Conservation (phyloP, 2,113 vertebrate genomes). For the Corythornis vintsioides region DNA sequence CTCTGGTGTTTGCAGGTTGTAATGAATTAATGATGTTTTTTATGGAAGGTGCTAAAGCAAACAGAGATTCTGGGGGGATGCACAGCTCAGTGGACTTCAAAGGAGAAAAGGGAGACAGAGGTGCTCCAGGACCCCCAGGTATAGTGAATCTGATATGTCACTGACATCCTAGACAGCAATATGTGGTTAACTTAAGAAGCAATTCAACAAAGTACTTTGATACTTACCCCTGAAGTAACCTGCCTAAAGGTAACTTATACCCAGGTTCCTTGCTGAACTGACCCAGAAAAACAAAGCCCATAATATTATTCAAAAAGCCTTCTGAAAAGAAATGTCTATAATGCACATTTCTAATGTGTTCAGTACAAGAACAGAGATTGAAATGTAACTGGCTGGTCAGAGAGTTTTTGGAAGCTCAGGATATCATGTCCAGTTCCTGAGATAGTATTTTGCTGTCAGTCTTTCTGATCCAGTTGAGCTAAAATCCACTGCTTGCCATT, state of each 20-base stretch:
- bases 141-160: background rate
- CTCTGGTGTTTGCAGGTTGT: background rate
- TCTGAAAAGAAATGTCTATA: background rate
- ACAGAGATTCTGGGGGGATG: slow-evolving; percentile 69
- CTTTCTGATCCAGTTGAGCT: background rate
- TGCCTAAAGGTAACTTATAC: background rate
- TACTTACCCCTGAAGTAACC: background rate
- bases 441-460: background rate
- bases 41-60: slow-evolving; percentile 70
- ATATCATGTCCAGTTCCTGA: background rate
- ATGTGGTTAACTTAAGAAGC: background rate
- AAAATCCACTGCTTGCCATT: background rate
- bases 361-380: background rate
- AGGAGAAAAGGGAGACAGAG: slow-evolving; percentile 91
- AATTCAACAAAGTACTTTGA: background rate
- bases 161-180: background rate
- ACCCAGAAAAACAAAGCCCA: background rate
- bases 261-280: background rate
- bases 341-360: background rate
- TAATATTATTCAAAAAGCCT: background rate
- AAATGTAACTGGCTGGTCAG: background rate
- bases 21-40: slow-evolving; percentile 18
- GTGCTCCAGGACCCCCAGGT: slow-evolving; percentile 84
- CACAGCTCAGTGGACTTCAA: slow-evolving; percentile 66
- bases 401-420: background rate